A percentile compares a stretch with the other conserved stretches of the same genome.
phyloP scores from a whole-genome alignment of 2,797 vertebrate species.

The Rhinatrema bivittatum region DNA sequence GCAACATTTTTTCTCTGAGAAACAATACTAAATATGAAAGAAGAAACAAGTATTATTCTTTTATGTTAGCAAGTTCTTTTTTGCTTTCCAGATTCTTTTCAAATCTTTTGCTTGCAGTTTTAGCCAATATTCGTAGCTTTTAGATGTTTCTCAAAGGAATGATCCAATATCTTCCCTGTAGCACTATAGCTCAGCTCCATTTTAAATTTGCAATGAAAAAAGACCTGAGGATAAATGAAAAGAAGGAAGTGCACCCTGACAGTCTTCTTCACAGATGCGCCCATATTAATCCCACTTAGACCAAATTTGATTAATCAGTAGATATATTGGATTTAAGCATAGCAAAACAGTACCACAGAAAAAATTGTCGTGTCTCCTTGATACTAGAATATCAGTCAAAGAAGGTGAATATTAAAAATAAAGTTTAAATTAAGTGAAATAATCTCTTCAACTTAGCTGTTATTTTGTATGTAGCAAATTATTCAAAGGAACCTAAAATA shows the following conservation, averaged over 20 bases:
- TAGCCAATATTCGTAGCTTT: constrained; percentile 59
- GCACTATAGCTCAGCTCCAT: constrained; percentile 62
- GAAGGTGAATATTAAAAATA: too few species aligned
- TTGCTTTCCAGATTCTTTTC: constrained; percentile 55
- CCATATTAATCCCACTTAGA: constrained; percentile 61
- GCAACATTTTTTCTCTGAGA: constrained; percentile 46
- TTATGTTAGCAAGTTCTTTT: constrained; percentile 53
- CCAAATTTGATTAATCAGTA: constrained; percentile 58
- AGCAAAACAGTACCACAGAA: constrained; percentile 34
- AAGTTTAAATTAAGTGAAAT: too few species aligned
- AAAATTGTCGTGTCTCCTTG: constrained; percentile 8
- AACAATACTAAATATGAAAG: constrained; percentile 54
- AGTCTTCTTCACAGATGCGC: constrained; percentile 47
- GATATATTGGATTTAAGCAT: constrained; percentile 44
- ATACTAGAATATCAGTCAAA: background rate
- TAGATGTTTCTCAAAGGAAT: constrained; percentile 68
- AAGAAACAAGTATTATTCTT: constrained; percentile 45
- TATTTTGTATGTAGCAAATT: too few species aligned
- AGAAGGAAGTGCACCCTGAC: constrained; percentile 42
- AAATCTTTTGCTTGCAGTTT: constrained; percentile 49
- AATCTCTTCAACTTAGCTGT: too few species aligned
- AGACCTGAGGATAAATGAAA: constrained; percentile 44
- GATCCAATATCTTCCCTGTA: constrained; percentile 54
- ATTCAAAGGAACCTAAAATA: too few species aligned
- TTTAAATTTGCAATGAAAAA: constrained; percentile 53